phyloP scores from a whole-genome alignment of 2,888 invertebrate species.

The Pyrrhosoma nymphula region DNA sequence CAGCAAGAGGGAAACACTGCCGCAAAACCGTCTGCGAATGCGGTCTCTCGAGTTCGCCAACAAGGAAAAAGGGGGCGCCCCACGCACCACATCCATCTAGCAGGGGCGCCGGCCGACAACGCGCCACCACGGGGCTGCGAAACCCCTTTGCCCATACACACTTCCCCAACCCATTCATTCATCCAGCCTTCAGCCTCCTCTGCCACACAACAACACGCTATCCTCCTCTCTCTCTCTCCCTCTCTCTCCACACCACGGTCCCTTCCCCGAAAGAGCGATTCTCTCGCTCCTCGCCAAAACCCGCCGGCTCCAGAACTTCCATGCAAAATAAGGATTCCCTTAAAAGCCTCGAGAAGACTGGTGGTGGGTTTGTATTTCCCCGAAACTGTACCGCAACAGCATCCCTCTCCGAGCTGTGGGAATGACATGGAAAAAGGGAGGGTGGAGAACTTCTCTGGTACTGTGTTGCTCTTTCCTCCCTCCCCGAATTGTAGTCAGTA shows the following conservation, averaged over 20 bases:
- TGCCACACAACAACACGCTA: no score
- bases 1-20: neutral
- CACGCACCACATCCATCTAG: neutral
- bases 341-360: neutral
- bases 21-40: conserved; percentile 48
- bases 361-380: neutral
- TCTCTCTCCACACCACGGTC: neutral
- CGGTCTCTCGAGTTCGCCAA: conserved; percentile 16
- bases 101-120: neutral
- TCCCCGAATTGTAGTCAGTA: no score
- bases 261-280: neutral
- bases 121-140: neutral
- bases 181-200: neutral
- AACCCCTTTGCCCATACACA: neutral
- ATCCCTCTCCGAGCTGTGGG: neutral
- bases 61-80: conserved; percentile 29
- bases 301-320: neutral
- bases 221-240: no score
- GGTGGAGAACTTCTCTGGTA: no score
- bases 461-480: no score
- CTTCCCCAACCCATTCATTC: neutral
- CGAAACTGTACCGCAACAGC: neutral
- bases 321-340: neutral
- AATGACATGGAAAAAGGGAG: neutral
- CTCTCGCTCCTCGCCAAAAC: neutral